These are phyloP conservation scores for Oceanites oceanicus DNA, from an alignment of 2,113 vertebrate species.

Conservation along the genomic window DNA sequence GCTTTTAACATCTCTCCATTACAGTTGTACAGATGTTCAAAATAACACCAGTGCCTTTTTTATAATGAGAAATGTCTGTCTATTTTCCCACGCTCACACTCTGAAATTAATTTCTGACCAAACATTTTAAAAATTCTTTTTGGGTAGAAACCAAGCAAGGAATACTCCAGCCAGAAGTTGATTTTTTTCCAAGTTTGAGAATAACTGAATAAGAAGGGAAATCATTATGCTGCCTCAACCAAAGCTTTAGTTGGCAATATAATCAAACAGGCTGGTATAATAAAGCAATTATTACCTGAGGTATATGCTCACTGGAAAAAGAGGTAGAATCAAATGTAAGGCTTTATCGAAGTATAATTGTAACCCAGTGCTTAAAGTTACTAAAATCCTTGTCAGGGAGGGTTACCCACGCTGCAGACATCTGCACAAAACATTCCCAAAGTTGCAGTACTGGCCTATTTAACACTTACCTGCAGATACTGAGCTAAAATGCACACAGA, in stretches of 20 bases:
- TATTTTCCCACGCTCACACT: background rate
- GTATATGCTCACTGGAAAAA: background rate
- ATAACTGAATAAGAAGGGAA: background rate
- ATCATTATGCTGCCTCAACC: background rate
- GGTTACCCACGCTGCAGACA: background rate
- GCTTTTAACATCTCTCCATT: background rate
- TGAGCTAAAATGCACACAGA: background rate
- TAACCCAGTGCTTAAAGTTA: background rate
- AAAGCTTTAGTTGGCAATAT: background rate
- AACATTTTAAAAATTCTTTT: background rate
- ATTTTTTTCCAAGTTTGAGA: background rate
- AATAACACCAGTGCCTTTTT: background rate
- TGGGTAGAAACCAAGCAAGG: background rate
- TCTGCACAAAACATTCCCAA: background rate
- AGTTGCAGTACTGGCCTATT: background rate
- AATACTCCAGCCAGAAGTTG: background rate
- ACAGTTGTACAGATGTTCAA: background rate
- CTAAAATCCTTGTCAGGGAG: background rate
- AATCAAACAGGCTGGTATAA: background rate
- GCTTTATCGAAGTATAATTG: background rate
- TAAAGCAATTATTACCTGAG: background rate
- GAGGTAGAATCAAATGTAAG: background rate
- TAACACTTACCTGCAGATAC: background rate
- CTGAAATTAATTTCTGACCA: background rate
- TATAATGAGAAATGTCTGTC: background rate